These are phyloP conservation scores for Mesochorus sp. DNA, from an alignment of 2,888 invertebrate species.

Conservation along the genomic window DNA sequence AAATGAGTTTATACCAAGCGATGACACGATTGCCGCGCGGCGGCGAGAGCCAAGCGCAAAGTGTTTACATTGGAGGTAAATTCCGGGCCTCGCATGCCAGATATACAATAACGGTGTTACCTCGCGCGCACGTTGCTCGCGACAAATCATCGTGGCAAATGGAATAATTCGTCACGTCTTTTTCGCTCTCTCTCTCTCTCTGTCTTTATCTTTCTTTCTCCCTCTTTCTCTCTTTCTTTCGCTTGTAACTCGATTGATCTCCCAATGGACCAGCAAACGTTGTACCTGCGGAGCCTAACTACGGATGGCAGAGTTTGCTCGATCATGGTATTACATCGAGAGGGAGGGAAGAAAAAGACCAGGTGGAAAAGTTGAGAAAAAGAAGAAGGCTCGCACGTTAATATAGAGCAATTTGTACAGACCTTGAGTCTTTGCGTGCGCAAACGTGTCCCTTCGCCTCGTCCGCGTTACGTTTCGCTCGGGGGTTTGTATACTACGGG, in stretches of 20 bases:
- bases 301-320: conserved; percentile 37
- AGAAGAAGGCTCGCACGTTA: conserved; percentile 39
- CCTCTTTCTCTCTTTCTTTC: conserved; percentile 6
- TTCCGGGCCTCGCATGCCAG: conserved; percentile 52
- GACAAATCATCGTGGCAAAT: conserved; percentile 74
- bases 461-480: conserved; percentile 21
- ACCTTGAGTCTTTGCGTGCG: conserved; percentile 40
- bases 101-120: conserved; percentile 74
- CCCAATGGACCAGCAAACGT: conserved; percentile 1
- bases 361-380: neutral
- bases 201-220: conserved; percentile 1
- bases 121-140: conserved; percentile 66
- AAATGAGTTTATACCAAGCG: conserved; percentile 18
- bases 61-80: conserved; percentile 30
- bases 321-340: neutral
- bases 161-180: conserved; percentile 66
- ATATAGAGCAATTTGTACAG: conserved; percentile 47
- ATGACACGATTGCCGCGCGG: conserved; percentile 25
- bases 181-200: conserved; percentile 5
- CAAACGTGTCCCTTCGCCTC: neutral
- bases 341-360: neutral
- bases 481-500: neutral
- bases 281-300: neutral
- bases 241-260: conserved; percentile 42
- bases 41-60: no score